Percentiles rank a stretch among this genome's conserved stretches.
These are phyloP conservation scores for Pituophis catenifer DNA, from an alignment of 2,113 vertebrate species.

Conservation along the genomic window DNA sequence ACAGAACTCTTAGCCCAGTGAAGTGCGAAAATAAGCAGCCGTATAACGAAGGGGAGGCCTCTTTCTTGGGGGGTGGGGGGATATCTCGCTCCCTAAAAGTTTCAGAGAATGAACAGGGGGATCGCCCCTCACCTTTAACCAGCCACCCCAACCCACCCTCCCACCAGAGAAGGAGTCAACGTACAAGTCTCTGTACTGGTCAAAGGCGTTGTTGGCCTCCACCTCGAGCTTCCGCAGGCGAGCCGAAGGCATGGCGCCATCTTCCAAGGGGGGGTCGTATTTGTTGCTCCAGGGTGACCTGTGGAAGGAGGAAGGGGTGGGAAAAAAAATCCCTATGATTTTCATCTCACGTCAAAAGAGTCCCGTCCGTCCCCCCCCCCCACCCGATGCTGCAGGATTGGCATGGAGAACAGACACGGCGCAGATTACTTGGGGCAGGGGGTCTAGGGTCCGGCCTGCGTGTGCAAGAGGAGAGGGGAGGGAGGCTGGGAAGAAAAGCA, in stretches of 20 bases:
- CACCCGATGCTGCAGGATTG: neutral
- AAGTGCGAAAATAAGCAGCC: neutral
- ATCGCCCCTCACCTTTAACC: too few relatives aligned
- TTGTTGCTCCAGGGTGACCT: slow-evolving; percentile 99
- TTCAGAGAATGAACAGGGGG: too few relatives aligned
- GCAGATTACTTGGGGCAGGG: neutral
- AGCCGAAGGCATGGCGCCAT: slow-evolving; percentile 96
- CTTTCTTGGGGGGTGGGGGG: neutral
- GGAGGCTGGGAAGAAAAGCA: neutral
- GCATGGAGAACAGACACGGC: neutral
- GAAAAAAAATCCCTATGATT: neutral
- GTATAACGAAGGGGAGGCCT: neutral
- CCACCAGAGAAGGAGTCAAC: slow-evolving; percentile 50
- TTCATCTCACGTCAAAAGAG: neutral
- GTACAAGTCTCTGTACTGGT: slow-evolving; percentile 99
- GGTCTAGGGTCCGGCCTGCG: neutral
- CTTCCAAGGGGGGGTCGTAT: slow-evolving; percentile 96
- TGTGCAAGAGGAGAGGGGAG: neutral
- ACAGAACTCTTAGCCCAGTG: too few relatives aligned
- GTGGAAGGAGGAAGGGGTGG: neutral
- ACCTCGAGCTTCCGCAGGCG: slow-evolving; percentile 97
- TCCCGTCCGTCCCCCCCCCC: too few relatives aligned
- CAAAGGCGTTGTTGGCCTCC: slow-evolving; percentile 98
- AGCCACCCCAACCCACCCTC: too few relatives aligned
- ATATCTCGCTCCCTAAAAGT: neutral